phyloP scores from a whole-genome alignment of 2,888 invertebrate species.

The Allophyes oxyacanthae region DNA sequence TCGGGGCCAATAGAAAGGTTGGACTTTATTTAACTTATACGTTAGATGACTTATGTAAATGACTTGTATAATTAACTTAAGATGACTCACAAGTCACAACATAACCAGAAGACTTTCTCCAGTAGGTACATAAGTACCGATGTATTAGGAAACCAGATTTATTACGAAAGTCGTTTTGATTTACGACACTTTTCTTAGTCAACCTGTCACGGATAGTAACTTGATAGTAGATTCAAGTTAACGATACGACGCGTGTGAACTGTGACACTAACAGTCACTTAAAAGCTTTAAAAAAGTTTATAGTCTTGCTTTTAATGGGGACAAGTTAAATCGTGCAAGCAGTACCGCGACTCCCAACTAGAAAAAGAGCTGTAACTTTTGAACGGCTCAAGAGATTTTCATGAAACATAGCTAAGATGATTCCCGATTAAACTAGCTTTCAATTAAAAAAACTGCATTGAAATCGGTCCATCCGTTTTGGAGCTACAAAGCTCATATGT shows the following conservation, averaged over 20 bases:
- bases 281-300: constrained; percentile 7
- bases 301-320: constrained; percentile 1
- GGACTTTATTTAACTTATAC: too few species aligned
- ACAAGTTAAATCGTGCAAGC: background rate
- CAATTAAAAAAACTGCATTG: too few species aligned
- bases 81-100: constrained; percentile 43
- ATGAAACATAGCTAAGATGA: too few species aligned
- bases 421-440: too few species aligned
- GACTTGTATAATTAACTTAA: constrained; percentile 43
- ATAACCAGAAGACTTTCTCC: constrained; percentile 48
- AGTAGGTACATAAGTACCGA: constrained; percentile 5
- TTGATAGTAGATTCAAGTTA: constrained; percentile 27
- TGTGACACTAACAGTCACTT: constrained; percentile 20
- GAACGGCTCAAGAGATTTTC: too few species aligned
- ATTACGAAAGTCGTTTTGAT: constrained; percentile 50
- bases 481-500: too few species aligned
- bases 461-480: too few species aligned
- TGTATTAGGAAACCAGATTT: constrained; percentile 53
- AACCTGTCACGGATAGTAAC: constrained; percentile 19
- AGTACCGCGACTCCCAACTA: too few species aligned
- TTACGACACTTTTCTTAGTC: constrained; percentile 40
- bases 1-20: too few species aligned
- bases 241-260: constrained; percentile 44
- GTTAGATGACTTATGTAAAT: constrained; percentile 48
- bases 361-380: too few species aligned